Conservation (phyloP, 2,888 invertebrate species). For the Proisotoma minuta region DNA sequence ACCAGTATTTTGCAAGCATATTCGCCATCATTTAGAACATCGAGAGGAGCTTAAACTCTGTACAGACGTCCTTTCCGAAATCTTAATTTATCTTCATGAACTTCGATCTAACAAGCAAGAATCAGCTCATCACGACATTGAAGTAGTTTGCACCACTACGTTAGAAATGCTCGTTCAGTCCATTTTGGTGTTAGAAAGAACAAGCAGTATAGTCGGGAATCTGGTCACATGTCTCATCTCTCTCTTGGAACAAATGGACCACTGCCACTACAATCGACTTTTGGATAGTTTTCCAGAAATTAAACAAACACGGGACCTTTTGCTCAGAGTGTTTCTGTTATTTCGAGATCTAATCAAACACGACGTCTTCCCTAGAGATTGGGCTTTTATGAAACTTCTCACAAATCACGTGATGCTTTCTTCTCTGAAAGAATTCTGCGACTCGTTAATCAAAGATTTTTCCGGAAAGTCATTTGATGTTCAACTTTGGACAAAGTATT, state of each 20-base stretch:
- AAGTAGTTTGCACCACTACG: conserved; percentile 72
- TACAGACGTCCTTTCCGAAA: conserved; percentile 79
- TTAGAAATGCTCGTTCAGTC: conserved; percentile 81
- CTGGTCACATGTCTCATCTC: conserved; percentile 83
- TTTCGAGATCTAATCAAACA: conserved; percentile 72
- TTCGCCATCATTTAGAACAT: conserved; percentile 73
- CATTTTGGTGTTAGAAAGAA: conserved; percentile 73
- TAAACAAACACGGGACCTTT: conserved; percentile 78
- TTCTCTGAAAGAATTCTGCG: conserved; percentile 80
- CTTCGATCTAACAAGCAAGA: conserved; percentile 19
- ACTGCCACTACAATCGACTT: conserved; percentile 77
- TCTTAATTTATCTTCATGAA: conserved; percentile 63
- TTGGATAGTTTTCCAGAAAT: conserved; percentile 76
- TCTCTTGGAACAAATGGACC: conserved; percentile 76
- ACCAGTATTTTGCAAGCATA: conserved; percentile 75
- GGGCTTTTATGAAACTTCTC: conserved; percentile 84
- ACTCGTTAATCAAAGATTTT: conserved; percentile 62
- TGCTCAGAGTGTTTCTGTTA: conserved; percentile 74
- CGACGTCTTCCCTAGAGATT: conserved; percentile 79
- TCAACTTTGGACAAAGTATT: conserved; percentile 70
- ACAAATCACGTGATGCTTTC: conserved; percentile 79
- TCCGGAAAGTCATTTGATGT: conserved; percentile 48
- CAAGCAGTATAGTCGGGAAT: conserved; percentile 69
- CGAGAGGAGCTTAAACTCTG: conserved; percentile 67
- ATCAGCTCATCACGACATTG: conserved; percentile 63